Percentiles rank a stretch among this genome's conserved stretches.
Conservation (phyloP, 2,113 vertebrate genomes). For the Lanius collurio region DNA sequence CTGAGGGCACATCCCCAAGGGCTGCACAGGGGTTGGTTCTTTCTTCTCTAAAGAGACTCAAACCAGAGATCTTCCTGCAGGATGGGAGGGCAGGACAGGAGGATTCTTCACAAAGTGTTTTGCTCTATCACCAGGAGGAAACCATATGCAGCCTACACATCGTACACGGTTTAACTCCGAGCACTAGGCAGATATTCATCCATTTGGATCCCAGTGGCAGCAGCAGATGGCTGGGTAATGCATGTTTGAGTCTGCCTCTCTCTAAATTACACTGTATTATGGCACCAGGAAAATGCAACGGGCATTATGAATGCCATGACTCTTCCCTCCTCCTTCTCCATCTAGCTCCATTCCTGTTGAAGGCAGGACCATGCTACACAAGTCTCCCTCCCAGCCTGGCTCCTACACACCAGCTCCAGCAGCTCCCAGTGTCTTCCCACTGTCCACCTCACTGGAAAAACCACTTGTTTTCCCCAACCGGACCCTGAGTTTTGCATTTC, state of each 20-base stretch:
- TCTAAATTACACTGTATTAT: background rate
- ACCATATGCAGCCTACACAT: background rate
- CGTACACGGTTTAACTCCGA: fast-evolving
- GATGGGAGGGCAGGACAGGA: background rate
- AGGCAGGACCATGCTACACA: background rate
- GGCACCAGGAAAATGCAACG: background rate
- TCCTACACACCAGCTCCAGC: background rate
- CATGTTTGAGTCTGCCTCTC: background rate
- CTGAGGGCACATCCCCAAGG: background rate
- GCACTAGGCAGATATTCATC: background rate
- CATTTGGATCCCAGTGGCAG: background rate
- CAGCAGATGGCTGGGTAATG: slow-evolving; percentile 40
- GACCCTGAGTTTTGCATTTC: background rate
- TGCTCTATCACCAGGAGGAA: background rate
- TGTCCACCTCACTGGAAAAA: background rate
- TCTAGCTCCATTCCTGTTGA: background rate
- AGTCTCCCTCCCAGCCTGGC: background rate
- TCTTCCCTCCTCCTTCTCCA: background rate
- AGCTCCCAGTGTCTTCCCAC: background rate
- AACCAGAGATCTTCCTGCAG: background rate
- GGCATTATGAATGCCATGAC: fast-evolving
- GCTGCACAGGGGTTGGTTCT: fast-evolving
- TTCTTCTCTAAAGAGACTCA: background rate
- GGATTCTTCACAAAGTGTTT: background rate
- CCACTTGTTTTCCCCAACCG: background rate